Percentiles rank a stretch among this genome's conserved stretches.
These are phyloP conservation scores for Zingel zingel DNA, from an alignment of 2,113 vertebrate genomes.

Conservation along the genomic window DNA sequence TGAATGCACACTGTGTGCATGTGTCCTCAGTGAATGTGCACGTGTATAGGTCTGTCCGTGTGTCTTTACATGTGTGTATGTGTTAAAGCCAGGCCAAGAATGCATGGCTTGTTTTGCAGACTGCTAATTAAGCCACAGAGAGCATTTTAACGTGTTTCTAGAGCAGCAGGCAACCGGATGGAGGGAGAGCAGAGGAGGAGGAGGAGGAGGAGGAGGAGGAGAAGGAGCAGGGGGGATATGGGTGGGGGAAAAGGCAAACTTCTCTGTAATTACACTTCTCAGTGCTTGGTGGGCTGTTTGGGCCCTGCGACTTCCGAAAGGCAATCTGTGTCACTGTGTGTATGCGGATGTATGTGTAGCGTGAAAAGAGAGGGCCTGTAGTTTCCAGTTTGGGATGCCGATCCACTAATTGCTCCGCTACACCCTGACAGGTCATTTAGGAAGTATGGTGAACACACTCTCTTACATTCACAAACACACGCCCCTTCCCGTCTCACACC, in stretches of 20 bases:
- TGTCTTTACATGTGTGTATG: constrained; percentile 41
- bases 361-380: constrained; percentile 64
- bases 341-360: constrained; percentile 31
- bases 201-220: constrained; percentile 40
- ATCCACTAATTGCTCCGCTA: constrained; percentile 73
- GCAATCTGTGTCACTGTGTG: constrained; percentile 45
- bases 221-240: constrained; percentile 38
- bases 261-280: constrained; percentile 83
- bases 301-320: constrained; percentile 67
- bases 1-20: constrained; percentile 33
- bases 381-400: constrained; percentile 62
- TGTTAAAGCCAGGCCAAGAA: constrained; percentile 78
- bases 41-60: constrained; percentile 17
- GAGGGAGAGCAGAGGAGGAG: constrained; percentile 64
- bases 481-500: constrained; percentile 56
- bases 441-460: constrained; percentile 50
- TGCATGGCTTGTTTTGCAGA: constrained; percentile 82
- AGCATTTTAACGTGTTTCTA: constrained; percentile 82
- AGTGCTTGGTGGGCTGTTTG: constrained; percentile 67
- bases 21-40: constrained; percentile 38
- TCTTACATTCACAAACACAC: constrained; percentile 36
- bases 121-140: constrained; percentile 85
- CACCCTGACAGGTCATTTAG: constrained; percentile 76
- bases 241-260: constrained; percentile 58
- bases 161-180: constrained; percentile 86